phyloP scores from a whole-genome alignment of 2,888 invertebrate genomes.

The Cheilosia soror region DNA sequence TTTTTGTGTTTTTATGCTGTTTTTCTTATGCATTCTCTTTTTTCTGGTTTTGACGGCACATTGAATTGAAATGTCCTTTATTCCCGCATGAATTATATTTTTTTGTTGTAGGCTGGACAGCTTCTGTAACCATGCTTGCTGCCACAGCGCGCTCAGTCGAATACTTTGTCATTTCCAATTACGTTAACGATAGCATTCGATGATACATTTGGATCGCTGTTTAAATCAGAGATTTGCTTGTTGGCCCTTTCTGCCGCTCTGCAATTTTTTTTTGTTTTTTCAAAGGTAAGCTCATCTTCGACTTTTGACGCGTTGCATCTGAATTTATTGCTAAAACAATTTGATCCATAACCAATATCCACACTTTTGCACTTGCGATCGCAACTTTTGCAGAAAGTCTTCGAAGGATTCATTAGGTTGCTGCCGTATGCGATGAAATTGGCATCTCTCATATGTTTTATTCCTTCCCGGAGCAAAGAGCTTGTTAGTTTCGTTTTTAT shows the following conservation, averaged over 20 bases:
- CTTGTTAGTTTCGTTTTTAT: conserved; percentile 13
- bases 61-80: background rate
- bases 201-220: background rate
- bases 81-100: conserved; percentile 2
- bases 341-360: conserved; percentile 12
- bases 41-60: background rate
- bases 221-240: conserved; percentile 24
- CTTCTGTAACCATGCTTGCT: conserved; percentile 2
- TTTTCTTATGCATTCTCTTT: background rate
- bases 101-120: conserved; percentile 11
- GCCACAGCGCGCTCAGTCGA: background rate
- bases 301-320: conserved; percentile 21
- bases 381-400: too few relatives aligned
- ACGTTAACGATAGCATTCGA: background rate
- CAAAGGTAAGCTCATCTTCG: conserved; percentile 18
- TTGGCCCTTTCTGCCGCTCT: conserved; percentile 32
- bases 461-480: conserved; percentile 29
- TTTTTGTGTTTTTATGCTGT: too few relatives aligned
- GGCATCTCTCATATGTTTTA: conserved; percentile 27
- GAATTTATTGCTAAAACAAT: conserved; percentile 10
- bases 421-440: too few relatives aligned
- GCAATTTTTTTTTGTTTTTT: conserved; percentile 32
- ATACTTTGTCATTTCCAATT: background rate
- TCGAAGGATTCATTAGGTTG: too few relatives aligned
- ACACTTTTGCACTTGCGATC: too few relatives aligned